phyloP scores from a whole-genome alignment of 2,888 invertebrate species.

The Lasioglossum calceatum region DNA sequence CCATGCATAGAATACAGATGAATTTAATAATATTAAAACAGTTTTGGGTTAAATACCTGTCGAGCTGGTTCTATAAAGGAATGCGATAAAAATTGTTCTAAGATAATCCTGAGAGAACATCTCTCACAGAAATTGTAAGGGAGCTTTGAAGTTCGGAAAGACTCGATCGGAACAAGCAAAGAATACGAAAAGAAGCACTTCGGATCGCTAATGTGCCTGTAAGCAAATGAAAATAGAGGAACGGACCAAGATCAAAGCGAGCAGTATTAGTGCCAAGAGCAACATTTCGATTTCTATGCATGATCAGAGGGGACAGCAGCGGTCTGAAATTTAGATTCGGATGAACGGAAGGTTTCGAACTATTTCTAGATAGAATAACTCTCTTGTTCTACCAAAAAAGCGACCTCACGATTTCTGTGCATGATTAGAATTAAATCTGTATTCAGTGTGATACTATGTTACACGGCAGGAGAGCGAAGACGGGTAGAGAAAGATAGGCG shows the following conservation, averaged over 20 bases:
- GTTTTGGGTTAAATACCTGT: neutral
- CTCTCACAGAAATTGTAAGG: neutral
- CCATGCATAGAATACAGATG: no score
- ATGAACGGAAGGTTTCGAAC: neutral
- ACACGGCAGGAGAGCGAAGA: neutral
- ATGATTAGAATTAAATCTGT: neutral
- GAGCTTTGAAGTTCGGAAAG: neutral
- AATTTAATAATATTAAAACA: no score
- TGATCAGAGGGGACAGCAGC: neutral
- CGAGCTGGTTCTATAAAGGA: neutral
- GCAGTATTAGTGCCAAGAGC: neutral
- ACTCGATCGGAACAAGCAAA: neutral
- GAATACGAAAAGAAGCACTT: neutral
- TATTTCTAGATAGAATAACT: neutral
- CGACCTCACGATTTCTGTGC: neutral
- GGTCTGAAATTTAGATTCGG: neutral
- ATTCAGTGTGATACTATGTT: neutral
- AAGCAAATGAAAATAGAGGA: constrained; percentile 1
- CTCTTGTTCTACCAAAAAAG: neutral
- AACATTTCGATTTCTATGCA: constrained; percentile 6
- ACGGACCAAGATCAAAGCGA: neutral
- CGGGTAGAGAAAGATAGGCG: neutral
- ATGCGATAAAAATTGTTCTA: neutral
- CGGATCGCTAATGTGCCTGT: neutral
- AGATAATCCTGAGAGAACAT: neutral